Evolutionary conservation across 2,113 vertebrate genomes (phyloP).

Genomic region (Esox niger): DNA sequence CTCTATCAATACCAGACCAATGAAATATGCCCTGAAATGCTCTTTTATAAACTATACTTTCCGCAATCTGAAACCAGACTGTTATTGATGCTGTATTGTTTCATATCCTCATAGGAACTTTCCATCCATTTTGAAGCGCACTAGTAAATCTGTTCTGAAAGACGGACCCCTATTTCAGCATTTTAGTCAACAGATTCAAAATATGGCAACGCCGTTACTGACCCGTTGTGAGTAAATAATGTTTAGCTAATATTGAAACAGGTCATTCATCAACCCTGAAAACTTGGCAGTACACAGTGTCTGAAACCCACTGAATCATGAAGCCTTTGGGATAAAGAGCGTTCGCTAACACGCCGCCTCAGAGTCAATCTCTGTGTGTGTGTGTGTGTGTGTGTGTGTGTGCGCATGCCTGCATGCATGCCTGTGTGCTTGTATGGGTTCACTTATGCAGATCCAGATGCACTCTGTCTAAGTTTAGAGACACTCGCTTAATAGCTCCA

Average conservation of each 20-base stretch:
- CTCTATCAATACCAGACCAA: neutral
- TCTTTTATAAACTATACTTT: neutral
- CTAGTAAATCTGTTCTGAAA: neutral
- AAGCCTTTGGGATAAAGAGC: conserved; percentile 1
- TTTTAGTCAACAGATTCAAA: conserved; percentile 30
- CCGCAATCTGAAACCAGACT: neutral
- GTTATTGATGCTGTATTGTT: conserved; percentile 25
- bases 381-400: conserved; percentile 35
- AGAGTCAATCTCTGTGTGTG: conserved; percentile 20
- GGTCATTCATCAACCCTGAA: conserved; percentile 52
- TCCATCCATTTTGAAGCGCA: conserved; percentile 1
- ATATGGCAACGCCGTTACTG: conserved; percentile 28
- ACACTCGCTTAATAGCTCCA: conserved; percentile 43
- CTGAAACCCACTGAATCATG: conserved; percentile 40
- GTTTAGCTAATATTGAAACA: conserved; percentile 55
- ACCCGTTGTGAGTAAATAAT: conserved; percentile 45
- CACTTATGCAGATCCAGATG: conserved; percentile 46
- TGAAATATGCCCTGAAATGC: neutral
- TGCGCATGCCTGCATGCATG: conserved; percentile 27
- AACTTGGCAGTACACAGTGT: conserved; percentile 32
- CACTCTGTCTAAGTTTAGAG: conserved; percentile 51
- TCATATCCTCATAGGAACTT: conserved; percentile 31
- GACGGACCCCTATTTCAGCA: neutral
- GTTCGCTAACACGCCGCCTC: conserved; percentile 5
- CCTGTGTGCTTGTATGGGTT: conserved; percentile 33